Evolutionary conservation across 2,113 vertebrate species (phyloP), one percentile per base, ranked within the genome.

Genomic region (Oxyura jamaicensis): DNA sequence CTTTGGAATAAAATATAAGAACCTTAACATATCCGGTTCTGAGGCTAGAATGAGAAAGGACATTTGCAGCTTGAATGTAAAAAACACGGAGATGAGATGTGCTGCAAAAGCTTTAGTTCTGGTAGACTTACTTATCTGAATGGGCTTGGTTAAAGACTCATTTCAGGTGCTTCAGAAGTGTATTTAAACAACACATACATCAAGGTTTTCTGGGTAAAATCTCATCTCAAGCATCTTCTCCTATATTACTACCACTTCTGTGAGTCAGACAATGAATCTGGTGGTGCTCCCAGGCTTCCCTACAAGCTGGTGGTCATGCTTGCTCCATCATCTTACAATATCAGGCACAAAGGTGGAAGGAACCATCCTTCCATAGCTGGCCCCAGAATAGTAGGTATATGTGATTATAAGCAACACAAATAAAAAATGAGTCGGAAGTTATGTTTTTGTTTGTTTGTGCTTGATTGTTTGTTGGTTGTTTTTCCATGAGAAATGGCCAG

Each of bases 251-350:
- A 12, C 18, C 31, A 90, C 3, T 3, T 3, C 20, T 35, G 56
- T 56, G 60, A 86, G 73, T 20, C 15, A 86, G 52, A 39, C 36
- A 31, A 17, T 35, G 35, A 52, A 74, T 68, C 18, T 76, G 71
- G 1, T 0, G 2, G 13, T 33, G 73, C 4, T 3, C 26, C 19
- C 74, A 33, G 29, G 75, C 8, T 52, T 29, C 12, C 7, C 20
- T n/a, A 44, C 0, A 1, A 88, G 13, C 5, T 91, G 42, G 42
- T 35, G 13, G 42, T 36, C 36, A 33, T 0, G 2, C 33, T 12
- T 29, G 29, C 44, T 65, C 26, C 15, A 60, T 31, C 6, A 65
- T 60, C 46, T 63, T 29, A 14, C 60, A 78, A 14, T 35, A 56
- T 7, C 39, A 55, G 25, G 20, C 1, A 35, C 25, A 58, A 59